These are phyloP conservation scores for Oeneis ivallda DNA, from an alignment of 2,888 invertebrate genomes.

Conservation along the genomic window DNA sequence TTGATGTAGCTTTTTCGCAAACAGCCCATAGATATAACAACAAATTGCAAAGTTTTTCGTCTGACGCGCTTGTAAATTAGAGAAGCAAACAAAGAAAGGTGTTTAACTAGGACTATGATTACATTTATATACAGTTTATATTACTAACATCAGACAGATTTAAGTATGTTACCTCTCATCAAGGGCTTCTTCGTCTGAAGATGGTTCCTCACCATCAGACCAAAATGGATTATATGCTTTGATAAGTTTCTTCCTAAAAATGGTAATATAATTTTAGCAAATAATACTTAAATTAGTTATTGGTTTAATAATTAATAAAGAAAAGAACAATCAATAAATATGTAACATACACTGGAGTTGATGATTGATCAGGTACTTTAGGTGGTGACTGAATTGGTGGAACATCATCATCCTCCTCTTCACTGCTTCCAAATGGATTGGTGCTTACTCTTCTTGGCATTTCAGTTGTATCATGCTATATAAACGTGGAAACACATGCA, in stretches of 20 bases:
- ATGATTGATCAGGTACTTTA: slow-evolving; percentile 48
- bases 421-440: slow-evolving; percentile 87
- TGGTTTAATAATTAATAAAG: too few relatives aligned
- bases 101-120: too few relatives aligned
- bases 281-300: not conserved
- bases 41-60: not conserved
- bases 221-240: slow-evolving; percentile 87
- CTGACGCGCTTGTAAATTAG: too few relatives aligned
- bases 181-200: slow-evolving; percentile 74
- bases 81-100: too few relatives aligned
- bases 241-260: slow-evolving; percentile 71
- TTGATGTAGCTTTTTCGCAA: too few relatives aligned
- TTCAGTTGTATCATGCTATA: slow-evolving; percentile 43
- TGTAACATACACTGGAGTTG: slow-evolving; percentile 60
- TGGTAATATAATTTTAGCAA: not conserved
- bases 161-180: slow-evolving; percentile 53
- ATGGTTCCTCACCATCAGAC: slow-evolving; percentile 86
- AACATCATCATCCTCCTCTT: slow-evolving; percentile 80
- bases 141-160: not conserved
- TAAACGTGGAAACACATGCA: slow-evolving; percentile 35
- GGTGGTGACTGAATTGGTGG: slow-evolving; percentile 57
- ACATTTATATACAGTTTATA: too few relatives aligned
- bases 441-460: slow-evolving; percentile 64
- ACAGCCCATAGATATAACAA: too few relatives aligned
- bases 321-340: slow-evolving; percentile 8